Evolutionary conservation across 2,113 vertebrate species (phyloP).

Genomic region (Indicator maculatus): DNA sequence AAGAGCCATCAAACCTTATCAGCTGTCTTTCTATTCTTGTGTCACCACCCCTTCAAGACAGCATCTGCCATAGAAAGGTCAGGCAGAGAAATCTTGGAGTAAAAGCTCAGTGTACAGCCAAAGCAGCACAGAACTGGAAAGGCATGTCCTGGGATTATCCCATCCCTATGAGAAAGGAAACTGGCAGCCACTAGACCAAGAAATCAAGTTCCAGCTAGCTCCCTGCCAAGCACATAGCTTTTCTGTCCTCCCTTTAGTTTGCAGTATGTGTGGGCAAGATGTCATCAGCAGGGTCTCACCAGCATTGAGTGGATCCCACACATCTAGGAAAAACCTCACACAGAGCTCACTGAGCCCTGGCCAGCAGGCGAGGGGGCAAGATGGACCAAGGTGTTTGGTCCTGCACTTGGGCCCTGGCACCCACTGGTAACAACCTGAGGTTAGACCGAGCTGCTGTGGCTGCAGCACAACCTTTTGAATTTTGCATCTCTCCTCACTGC

Average conservation of each 20-base stretch:
- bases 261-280: neutral
- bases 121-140: neutral
- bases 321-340: fast-evolving
- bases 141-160: fast-evolving
- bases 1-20: conserved; percentile 42
- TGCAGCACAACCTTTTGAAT: neutral
- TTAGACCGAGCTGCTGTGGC: neutral
- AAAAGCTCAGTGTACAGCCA: neutral
- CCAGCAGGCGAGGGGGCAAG: neutral
- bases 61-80: neutral
- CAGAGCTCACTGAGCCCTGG: neutral
- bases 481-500: neutral
- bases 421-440: fast-evolving
- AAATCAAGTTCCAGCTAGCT: neutral
- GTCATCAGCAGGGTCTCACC: neutral
- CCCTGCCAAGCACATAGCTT: neutral
- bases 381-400: neutral
- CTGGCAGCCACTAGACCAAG: neutral
- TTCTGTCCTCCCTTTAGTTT: neutral
- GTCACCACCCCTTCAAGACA: neutral
- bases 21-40: conserved; percentile 6
- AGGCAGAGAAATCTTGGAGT: neutral
- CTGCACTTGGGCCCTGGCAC: neutral
- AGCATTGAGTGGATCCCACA: neutral
- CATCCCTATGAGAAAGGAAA: neutral